Percentiles rank a stretch among this genome's conserved stretches.
Conservation (phyloP, 2,797 vertebrate genomes). For the Novumbra hubbsi region DNA sequence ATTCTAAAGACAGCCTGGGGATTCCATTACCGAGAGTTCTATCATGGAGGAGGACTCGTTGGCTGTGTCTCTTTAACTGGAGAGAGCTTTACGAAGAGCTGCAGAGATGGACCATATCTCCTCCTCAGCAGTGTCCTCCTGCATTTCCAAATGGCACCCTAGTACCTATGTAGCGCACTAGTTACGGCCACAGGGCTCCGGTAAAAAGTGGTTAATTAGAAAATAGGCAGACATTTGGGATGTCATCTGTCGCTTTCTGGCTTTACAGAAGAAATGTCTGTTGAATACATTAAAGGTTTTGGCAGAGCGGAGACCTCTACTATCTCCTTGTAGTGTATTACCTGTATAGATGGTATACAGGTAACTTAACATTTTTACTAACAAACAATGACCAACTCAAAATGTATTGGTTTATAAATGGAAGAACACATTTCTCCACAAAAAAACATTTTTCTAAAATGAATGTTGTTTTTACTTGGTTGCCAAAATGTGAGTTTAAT, state of each 20-base stretch:
- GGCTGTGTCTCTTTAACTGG: neutral
- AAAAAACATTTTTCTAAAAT: neutral
- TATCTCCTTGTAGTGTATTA: neutral
- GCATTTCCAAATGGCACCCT: neutral
- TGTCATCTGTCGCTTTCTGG: neutral
- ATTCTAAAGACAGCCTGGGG: neutral
- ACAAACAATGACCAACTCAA: neutral
- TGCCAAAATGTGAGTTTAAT: neutral
- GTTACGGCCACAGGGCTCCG: neutral
- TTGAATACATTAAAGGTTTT: neutral
- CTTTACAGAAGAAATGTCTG: neutral
- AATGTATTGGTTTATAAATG: neutral
- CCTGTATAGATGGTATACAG: neutral
- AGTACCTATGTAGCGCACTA: neutral
- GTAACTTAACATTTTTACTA: neutral
- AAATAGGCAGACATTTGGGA: neutral
- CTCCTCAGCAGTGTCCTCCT: neutral
- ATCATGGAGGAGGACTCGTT: neutral
- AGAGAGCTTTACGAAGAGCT: neutral
- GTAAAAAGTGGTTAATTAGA: neutral
- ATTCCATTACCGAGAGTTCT: constrained; percentile 2
- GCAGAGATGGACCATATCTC: neutral
- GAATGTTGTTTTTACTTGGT: neutral
- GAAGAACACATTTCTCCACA: neutral
- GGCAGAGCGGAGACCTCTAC: neutral